Evolutionary conservation across 2,888 invertebrate species (phyloP).

Genomic region (Ecliptopera silaceata): DNA sequence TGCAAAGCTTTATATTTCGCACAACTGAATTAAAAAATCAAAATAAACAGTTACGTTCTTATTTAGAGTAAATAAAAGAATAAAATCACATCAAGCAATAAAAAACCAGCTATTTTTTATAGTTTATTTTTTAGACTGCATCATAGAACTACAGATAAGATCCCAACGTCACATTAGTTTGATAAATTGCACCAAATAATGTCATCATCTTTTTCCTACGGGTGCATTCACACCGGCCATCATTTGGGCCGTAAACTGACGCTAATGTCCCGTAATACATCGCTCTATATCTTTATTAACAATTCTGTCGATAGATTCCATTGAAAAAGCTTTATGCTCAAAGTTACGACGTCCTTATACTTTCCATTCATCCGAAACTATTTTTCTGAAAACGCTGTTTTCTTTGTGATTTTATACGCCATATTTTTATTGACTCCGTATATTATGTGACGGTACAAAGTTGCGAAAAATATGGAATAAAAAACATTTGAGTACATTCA

Average conservation of each 20-base stretch:
- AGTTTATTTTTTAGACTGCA: not conserved
- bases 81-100: too few species aligned
- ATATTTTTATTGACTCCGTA: slow-evolving; percentile 74
- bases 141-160: slow-evolving; percentile 5
- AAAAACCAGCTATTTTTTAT: too few species aligned
- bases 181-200: slow-evolving; percentile 59
- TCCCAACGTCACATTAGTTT: slow-evolving; percentile 42
- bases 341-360: slow-evolving; percentile 76
- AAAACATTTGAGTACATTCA: slow-evolving; percentile 64
- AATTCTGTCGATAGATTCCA: slow-evolving; percentile 74
- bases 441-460: slow-evolving; percentile 59
- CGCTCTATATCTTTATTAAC: slow-evolving; percentile 82
- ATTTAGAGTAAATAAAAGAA: too few species aligned
- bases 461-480: slow-evolving; percentile 72
- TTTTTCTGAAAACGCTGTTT: slow-evolving; percentile 81
- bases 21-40: too few species aligned
- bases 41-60: too few species aligned
- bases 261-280: slow-evolving; percentile 79
- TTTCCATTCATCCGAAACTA: slow-evolving; percentile 77
- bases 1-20: too few species aligned
- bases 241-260: slow-evolving; percentile 68
- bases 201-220: slow-evolving; percentile 46
- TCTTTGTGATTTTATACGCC: slow-evolving; percentile 79
- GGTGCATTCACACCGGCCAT: slow-evolving; percentile 69
- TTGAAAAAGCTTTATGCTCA: slow-evolving; percentile 76